Percentiles rank a stretch among this genome's conserved stretches.
Conservation (phyloP, 2,888 invertebrate genomes). For the Leptura quadrifasciata region DNA sequence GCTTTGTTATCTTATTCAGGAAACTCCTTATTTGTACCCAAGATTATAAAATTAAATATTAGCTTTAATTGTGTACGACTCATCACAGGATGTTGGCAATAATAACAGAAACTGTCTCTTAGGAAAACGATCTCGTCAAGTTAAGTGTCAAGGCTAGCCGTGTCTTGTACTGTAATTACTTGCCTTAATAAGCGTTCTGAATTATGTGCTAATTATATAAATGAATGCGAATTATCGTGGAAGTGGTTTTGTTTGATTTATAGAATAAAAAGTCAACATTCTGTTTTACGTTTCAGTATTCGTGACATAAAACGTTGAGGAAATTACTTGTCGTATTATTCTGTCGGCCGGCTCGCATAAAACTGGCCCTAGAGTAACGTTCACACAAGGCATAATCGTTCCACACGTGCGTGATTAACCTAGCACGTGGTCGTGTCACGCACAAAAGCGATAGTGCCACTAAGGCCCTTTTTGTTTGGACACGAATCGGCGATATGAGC, state of each 20-base stretch:
- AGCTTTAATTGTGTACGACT: conserved; percentile 20
- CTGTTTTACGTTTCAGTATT: conserved; percentile 29
- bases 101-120: conserved; percentile 6
- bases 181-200: neutral
- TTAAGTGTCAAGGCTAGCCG: conserved; percentile 24
- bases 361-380: conserved; percentile 49
- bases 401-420: conserved; percentile 58
- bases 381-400: conserved; percentile 45
- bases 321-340: conserved; percentile 59
- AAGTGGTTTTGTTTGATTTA: conserved; percentile 26
- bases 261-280: conserved; percentile 26
- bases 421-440: conserved; percentile 58
- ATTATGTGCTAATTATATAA: conserved; percentile 35
- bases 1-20: conserved; percentile 6
- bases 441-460: conserved; percentile 49
- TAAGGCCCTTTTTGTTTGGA: conserved; percentile 46
- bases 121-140: conserved; percentile 20
- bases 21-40: conserved; percentile 26
- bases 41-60: conserved; percentile 32
- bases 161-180: neutral
- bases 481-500: conserved; percentile 34
- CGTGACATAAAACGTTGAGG: conserved; percentile 51
- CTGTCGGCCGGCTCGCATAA: conserved; percentile 44
- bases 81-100: conserved; percentile 36
- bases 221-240: conserved; percentile 26